A percentile compares a stretch with the other conserved stretches of the same genome.
These are phyloP conservation scores for Melopsittacus undulatus DNA, from an alignment of 2,797 vertebrate genomes.

Conservation along the genomic window DNA sequence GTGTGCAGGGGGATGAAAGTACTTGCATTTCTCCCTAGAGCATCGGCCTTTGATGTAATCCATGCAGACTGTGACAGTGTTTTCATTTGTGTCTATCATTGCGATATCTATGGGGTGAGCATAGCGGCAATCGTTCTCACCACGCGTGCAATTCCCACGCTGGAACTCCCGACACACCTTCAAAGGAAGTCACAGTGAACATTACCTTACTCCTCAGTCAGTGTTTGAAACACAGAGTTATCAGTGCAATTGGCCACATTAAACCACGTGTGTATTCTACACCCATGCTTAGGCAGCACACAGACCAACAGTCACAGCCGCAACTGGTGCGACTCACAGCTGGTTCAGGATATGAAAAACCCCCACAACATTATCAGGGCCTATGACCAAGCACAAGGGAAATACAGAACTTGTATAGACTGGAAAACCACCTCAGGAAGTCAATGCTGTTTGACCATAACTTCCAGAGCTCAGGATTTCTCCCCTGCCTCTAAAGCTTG, in stretches of 20 bases:
- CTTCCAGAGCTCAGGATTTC: neutral
- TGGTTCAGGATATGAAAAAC: neutral
- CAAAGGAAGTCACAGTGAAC: constrained; percentile 47
- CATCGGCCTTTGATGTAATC: constrained; percentile 99
- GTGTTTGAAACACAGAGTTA: neutral
- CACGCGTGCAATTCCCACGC: constrained; percentile 96
- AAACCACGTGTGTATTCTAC: neutral
- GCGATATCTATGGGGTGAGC: constrained; percentile 93
- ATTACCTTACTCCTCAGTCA: neutral
- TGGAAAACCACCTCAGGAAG: neutral
- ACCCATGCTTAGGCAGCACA: neutral
- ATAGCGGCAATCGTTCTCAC: constrained; percentile 96
- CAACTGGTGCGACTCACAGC: neutral
- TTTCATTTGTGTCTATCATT: constrained; percentile 97
- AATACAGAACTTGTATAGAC: neutral
- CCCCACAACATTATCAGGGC: neutral
- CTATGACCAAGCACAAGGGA: neutral
- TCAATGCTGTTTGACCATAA: neutral
- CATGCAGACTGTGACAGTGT: constrained; percentile 98
- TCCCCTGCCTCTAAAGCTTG: neutral
- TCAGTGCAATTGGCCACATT: neutral
- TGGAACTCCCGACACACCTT: constrained; percentile 99
- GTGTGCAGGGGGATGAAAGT: constrained; percentile 97
- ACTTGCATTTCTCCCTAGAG: constrained; percentile 98
- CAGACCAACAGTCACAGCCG: neutral